A percentile compares a stretch with the other conserved stretches of the same genome.
Conservation (phyloP, 2,888 invertebrate species). For the Prosapia bicincta region DNA sequence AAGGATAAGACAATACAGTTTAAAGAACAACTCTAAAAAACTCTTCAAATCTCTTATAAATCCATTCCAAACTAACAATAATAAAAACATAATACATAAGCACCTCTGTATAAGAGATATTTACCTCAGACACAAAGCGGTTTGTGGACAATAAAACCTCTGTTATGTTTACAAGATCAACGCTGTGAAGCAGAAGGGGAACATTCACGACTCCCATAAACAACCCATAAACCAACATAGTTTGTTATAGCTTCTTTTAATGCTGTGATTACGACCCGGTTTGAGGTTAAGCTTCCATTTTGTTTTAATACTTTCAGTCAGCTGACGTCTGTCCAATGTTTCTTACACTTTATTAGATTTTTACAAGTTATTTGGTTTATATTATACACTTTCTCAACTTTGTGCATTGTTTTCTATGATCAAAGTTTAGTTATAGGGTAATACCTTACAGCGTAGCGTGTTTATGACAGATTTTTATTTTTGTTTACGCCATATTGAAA, state of each 20-base stretch:
- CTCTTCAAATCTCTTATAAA: too few species aligned
- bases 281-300: too few species aligned
- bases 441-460: not conserved
- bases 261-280: slow-evolving; percentile 19
- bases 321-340: not conserved
- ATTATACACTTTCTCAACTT: not conserved
- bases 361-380: not conserved
- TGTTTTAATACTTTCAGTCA: too few species aligned
- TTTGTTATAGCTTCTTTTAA: slow-evolving; percentile 15
- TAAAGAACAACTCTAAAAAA: too few species aligned
- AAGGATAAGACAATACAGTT: too few species aligned
- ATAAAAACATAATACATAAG: too few species aligned
- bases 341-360: not conserved
- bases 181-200: not conserved
- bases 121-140: too few species aligned
- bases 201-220: not conserved
- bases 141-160: not conserved
- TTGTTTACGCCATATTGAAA: not conserved
- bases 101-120: not conserved
- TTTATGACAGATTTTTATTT: not conserved
- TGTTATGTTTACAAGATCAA: not conserved
- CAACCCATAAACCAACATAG: too few species aligned
- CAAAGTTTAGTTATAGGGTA: not conserved
- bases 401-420: not conserved
- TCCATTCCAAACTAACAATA: too few species aligned